Conservation (phyloP, 2,888 invertebrate genomes). For the Eucriotettix oculatus region DNA sequence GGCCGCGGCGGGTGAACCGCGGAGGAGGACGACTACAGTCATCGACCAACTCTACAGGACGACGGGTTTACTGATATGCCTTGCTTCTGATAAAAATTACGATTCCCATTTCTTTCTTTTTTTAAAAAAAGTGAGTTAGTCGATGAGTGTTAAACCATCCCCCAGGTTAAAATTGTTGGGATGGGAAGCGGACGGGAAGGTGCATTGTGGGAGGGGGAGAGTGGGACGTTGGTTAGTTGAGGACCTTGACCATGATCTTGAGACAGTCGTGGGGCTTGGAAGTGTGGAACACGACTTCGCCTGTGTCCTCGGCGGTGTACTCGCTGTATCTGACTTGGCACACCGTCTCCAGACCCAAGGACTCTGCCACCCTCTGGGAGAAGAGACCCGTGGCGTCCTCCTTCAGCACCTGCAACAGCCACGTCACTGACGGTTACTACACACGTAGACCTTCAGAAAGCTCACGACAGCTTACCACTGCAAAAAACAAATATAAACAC, state of each 20-base stretch:
- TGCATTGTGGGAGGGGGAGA: too few species aligned
- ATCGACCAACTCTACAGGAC: too few species aligned
- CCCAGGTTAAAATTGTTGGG: too few species aligned
- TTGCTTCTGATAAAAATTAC: too few species aligned
- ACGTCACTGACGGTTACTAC: not conserved
- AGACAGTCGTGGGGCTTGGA: conserved; percentile 55
- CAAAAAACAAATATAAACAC: not conserved
- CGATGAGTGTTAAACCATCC: too few species aligned
- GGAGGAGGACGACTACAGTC: too few species aligned
- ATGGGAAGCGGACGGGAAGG: too few species aligned
- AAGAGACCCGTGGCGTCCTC: conserved; percentile 66
- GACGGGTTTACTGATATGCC: too few species aligned
- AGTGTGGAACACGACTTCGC: conserved; percentile 40
- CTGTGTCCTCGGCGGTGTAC: conserved; percentile 39
- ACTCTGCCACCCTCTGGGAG: conserved; percentile 57
- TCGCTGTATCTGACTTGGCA: conserved; percentile 53
- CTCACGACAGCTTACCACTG: not conserved
- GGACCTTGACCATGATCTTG: conserved; percentile 41
- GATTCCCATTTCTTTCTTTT: too few species aligned
- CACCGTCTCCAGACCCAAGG: conserved; percentile 45
- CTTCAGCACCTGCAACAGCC: conserved; percentile 45
- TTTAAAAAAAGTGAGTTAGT: too few species aligned
- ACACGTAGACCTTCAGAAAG: not conserved
- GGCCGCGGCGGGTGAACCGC: too few species aligned
- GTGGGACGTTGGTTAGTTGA: conserved; percentile 5